Conservation (phyloP, 2,797 vertebrate species). For the Otolemur crassicaudatus region DNA sequence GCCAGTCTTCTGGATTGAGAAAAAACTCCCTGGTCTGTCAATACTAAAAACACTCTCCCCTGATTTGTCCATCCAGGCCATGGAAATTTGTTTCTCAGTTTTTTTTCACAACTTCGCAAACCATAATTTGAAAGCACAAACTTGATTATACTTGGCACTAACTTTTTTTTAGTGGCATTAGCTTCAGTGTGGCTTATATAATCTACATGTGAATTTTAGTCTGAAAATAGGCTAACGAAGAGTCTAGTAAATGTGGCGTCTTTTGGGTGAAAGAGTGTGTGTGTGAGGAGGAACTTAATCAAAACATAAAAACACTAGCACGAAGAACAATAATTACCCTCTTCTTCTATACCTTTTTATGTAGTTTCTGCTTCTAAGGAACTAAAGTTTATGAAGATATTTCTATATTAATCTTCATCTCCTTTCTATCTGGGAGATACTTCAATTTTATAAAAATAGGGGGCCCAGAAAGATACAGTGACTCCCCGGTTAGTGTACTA, state of each 20-base stretch:
- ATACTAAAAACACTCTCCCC: neutral
- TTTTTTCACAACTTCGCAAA: neutral
- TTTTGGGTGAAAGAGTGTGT: neutral
- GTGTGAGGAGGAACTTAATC: neutral
- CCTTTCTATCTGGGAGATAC: neutral
- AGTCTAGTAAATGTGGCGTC: neutral
- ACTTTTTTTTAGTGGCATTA: conserved; percentile 5
- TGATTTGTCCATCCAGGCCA: neutral
- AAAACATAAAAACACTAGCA: conserved; percentile 24
- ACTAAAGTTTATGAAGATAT: conserved; percentile 17
- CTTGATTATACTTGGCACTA: neutral
- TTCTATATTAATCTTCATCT: conserved; percentile 7
- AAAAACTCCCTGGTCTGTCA: neutral
- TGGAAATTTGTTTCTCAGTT: neutral
- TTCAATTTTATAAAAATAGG: neutral
- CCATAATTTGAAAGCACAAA: neutral
- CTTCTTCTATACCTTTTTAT: neutral
- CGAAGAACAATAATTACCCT: neutral
- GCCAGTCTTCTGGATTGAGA: neutral
- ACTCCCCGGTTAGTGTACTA: neutral
- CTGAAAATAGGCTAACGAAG: neutral
- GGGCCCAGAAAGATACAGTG: neutral
- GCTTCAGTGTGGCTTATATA: neutral
- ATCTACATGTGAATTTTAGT: neutral
- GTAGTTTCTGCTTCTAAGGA: neutral